These are phyloP conservation scores for Ptychochromis oligacanthus DNA, from an alignment of 2,113 vertebrate species.

Conservation along the genomic window DNA sequence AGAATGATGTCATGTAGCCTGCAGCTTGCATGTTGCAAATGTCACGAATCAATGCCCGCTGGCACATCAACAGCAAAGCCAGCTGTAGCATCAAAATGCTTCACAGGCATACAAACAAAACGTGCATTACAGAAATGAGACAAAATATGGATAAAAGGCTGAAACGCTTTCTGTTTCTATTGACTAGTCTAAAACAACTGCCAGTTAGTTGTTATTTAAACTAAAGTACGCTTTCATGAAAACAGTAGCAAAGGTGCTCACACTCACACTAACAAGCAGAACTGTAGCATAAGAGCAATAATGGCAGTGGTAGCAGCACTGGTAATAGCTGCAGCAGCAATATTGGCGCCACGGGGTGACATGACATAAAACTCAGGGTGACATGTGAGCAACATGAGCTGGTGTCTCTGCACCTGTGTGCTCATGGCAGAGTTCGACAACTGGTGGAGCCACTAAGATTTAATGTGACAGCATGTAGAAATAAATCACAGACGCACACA, in stretches of 20 bases:
- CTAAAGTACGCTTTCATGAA: neutral
- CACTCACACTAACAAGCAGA: neutral
- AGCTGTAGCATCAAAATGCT: neutral
- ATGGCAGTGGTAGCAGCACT: neutral
- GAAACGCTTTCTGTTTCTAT: too few relatives aligned
- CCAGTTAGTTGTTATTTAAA: neutral
- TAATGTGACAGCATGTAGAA: conserved; percentile 31
- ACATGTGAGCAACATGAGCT: conserved; percentile 40
- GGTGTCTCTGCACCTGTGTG: conserved; percentile 41
- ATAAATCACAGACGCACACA: conserved; percentile 11
- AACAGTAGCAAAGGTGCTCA: neutral
- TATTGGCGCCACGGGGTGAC: neutral
- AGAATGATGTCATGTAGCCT: neutral
- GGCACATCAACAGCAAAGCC: neutral
- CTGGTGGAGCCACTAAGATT: conserved; percentile 38
- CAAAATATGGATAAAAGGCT: neutral
- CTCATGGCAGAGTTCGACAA: conserved; percentile 9
- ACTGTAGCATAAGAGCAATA: neutral
- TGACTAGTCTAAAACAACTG: neutral
- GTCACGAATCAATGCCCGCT: neutral
- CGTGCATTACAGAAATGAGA: neutral
- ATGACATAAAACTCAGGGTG: conserved; percentile 6
- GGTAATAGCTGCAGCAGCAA: neutral
- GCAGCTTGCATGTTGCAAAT: neutral
- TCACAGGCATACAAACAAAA: neutral